Percentiles rank a stretch among this genome's conserved stretches.
Conservation (phyloP, 1,140 invertebrate species). For the Frieseomelitta varia region DNA sequence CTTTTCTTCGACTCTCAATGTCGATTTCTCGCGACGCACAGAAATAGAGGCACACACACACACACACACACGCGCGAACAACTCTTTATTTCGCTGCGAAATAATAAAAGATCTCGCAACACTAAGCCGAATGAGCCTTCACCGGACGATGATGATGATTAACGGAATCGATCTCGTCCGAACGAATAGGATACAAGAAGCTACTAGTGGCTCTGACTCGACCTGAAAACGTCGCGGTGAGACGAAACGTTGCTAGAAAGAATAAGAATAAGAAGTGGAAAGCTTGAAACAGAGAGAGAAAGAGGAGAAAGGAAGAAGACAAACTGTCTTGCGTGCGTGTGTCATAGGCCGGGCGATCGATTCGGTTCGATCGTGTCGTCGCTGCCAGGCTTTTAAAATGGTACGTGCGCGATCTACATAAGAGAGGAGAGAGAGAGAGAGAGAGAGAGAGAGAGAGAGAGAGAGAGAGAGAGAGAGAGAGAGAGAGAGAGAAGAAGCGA, state of each 20-base stretch:
- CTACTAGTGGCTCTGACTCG: background rate
- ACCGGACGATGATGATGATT: background rate
- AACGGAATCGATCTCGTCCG: background rate
- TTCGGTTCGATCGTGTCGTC: background rate
- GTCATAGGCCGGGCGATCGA: background rate
- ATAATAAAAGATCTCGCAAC: too few species aligned
- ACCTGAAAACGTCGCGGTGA: constrained; percentile 21
- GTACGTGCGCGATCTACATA: background rate
- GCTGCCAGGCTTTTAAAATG: background rate
- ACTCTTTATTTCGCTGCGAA: too few species aligned
- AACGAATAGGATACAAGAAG: constrained; percentile 1
- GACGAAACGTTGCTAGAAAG: background rate
- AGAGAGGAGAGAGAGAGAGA: too few species aligned
- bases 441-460: too few species aligned
- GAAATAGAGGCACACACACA: too few species aligned
- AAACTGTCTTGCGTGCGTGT: background rate
- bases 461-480: too few species aligned
- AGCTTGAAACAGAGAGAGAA: background rate
- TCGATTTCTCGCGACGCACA: too few species aligned
- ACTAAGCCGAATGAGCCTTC: background rate
- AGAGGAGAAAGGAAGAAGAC: background rate
- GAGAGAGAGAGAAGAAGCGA: too few species aligned
- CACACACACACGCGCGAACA: too few species aligned
- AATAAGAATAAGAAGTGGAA: background rate
- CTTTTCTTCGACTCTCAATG: too few species aligned